Evolutionary conservation across 2,797 vertebrate species (phyloP).

Genomic region (Leptodactylus fallax): DNA sequence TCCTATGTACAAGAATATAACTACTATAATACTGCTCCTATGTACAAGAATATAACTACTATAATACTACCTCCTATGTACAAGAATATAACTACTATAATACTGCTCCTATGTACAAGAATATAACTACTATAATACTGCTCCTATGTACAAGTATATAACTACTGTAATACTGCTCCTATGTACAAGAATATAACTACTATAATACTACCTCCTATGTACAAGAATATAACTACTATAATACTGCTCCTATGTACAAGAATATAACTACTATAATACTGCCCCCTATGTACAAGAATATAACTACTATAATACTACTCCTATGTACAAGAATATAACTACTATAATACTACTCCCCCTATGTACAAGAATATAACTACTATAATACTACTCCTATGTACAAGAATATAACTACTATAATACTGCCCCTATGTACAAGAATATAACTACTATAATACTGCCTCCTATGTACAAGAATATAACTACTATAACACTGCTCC

Average conservation of each 20-base stretch:
- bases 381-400: neutral
- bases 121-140: neutral
- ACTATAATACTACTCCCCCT: neutral
- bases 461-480: neutral
- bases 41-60: neutral
- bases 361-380: conserved; percentile 1
- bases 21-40: neutral
- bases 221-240: no score
- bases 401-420: no score
- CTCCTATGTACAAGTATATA: neutral
- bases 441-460: no score
- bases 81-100: conserved; percentile 6
- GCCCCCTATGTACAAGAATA: neutral
- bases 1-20: conserved; percentile 1
- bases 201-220: neutral
- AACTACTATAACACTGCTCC: neutral
- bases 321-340: neutral
- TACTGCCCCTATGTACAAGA: no score
- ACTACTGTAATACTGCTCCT: neutral
- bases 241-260: neutral
- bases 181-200: conserved; percentile 7
- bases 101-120: neutral
- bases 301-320: neutral
- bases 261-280: conserved; percentile 4
- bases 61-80: neutral